A percentile compares a stretch with the other conserved stretches of the same genome.
phyloP scores from a whole-genome alignment of 2,797 vertebrate species.

The Synanceia verrucosa region DNA sequence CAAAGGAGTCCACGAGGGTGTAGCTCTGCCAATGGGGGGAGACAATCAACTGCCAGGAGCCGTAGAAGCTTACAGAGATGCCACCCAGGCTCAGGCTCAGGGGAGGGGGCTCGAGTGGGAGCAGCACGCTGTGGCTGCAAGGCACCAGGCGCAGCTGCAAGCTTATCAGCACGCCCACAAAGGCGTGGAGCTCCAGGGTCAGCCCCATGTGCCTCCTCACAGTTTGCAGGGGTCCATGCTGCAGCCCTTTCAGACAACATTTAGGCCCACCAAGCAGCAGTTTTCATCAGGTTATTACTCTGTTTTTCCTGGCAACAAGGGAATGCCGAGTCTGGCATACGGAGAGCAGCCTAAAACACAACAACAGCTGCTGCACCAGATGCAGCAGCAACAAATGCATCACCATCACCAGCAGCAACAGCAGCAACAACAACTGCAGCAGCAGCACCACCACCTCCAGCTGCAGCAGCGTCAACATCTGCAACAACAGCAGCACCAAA shows the following conservation, averaged over 20 bases:
- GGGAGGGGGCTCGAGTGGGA: conserved; percentile 82
- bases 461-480: conserved; percentile 59
- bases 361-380: conserved; percentile 74
- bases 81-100: conserved; percentile 67
- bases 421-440: conserved; percentile 49
- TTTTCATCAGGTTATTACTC: conserved; percentile 83
- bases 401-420: conserved; percentile 81
- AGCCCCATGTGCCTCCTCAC: conserved; percentile 62
- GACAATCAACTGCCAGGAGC: conserved; percentile 80
- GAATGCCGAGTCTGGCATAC: conserved; percentile 80
- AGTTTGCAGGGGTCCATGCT: conserved; percentile 77
- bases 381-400: conserved; percentile 65
- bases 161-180: conserved; percentile 83
- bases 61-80: conserved; percentile 76
- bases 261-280: conserved; percentile 87
- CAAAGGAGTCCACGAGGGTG: conserved; percentile 75
- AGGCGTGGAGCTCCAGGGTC: conserved; percentile 67
- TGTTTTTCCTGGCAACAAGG: conserved; percentile 85
- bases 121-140: conserved; percentile 66
- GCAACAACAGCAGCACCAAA: conserved; percentile 46
- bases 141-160: conserved; percentile 81
- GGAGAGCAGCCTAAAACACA: conserved; percentile 76
- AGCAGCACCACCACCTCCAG: conserved; percentile 81
- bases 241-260: conserved; percentile 90
- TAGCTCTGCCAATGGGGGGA: conserved; percentile 72